A percentile compares a stretch with the other conserved stretches of the same genome.
Evolutionary conservation across 2,888 invertebrate genomes (phyloP).

Genomic region (Lamellibrachia columna): DNA sequence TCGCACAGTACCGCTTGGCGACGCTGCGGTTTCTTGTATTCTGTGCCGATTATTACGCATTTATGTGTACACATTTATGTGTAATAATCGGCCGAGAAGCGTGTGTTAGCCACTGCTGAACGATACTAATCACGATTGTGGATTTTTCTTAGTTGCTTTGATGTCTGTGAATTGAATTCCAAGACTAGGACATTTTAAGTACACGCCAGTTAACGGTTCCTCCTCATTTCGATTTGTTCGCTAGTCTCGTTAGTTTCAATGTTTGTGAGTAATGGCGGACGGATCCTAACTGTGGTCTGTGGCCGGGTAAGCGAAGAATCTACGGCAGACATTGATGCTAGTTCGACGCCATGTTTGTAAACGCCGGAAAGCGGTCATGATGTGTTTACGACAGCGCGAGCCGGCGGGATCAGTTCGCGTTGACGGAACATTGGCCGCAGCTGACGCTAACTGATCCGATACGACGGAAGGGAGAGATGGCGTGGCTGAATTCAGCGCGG

Average conservation of each 20-base stretch:
- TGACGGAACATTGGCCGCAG: not conserved
- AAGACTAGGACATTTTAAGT: not conserved
- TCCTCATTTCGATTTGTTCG: too few species aligned
- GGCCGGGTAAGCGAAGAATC: not conserved
- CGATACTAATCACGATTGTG: too few species aligned
- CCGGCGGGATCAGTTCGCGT: not conserved
- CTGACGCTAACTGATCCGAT: not conserved
- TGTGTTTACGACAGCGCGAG: conserved; percentile 12
- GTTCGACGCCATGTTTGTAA: not conserved
- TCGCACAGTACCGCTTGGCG: not conserved
- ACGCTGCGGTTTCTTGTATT: not conserved
- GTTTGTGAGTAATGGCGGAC: too few species aligned
- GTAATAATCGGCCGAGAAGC: not conserved
- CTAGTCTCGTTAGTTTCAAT: too few species aligned
- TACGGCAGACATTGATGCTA: not conserved
- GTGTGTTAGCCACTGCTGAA: not conserved
- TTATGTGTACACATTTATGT: not conserved
- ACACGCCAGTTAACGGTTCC: not conserved
- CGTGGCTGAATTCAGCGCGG: not conserved
- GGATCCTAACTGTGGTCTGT: too few species aligned
- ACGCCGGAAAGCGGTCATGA: not conserved
- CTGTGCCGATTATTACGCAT: not conserved
- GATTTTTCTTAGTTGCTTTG: not conserved
- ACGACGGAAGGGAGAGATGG: not conserved
- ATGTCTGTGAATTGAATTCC: not conserved